Evolutionary conservation across 2,888 invertebrate species (phyloP).

Genomic region (Himalopsyche anomala): DNA sequence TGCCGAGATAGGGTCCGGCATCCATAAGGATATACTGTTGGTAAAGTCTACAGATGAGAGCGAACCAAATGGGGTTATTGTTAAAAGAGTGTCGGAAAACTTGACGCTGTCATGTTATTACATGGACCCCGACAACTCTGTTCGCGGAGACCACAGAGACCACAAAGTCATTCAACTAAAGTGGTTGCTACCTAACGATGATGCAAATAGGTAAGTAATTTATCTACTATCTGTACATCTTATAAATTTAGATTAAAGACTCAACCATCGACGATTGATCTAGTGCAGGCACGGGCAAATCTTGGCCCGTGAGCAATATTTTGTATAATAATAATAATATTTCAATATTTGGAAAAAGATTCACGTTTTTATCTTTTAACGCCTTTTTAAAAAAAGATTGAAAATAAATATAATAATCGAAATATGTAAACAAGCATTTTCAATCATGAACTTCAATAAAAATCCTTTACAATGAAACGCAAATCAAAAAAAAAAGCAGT

Average conservation of each 20-base stretch:
- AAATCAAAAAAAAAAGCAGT: no score
- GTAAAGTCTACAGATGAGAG: slow-evolving; percentile 13
- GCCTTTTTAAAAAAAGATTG: no score
- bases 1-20: slow-evolving; percentile 43
- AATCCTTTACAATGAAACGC: no score
- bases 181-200: slow-evolving; percentile 45
- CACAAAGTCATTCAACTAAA: slow-evolving; percentile 44
- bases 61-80: slow-evolving; percentile 67
- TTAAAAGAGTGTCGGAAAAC: slow-evolving; percentile 71
- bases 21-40: slow-evolving; percentile 9
- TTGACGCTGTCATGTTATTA: slow-evolving; percentile 71
- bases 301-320: no score
- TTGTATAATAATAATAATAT: no score
- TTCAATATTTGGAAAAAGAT: no score
- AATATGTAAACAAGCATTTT: no score
- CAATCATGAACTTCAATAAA: no score
- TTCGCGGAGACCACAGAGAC: not conserved
- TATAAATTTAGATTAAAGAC: not conserved
- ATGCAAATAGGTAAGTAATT: slow-evolving; percentile 53
- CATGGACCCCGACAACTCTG: not conserved
- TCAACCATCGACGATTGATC: no score
- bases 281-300: no score
- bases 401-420: no score
- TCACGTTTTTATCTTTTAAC: no score
- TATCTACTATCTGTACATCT: not conserved